Evolutionary conservation across 2,888 invertebrate genomes (phyloP), one percentile per base, ranked within the genome.

Genomic region (Molanna angustata): DNA sequence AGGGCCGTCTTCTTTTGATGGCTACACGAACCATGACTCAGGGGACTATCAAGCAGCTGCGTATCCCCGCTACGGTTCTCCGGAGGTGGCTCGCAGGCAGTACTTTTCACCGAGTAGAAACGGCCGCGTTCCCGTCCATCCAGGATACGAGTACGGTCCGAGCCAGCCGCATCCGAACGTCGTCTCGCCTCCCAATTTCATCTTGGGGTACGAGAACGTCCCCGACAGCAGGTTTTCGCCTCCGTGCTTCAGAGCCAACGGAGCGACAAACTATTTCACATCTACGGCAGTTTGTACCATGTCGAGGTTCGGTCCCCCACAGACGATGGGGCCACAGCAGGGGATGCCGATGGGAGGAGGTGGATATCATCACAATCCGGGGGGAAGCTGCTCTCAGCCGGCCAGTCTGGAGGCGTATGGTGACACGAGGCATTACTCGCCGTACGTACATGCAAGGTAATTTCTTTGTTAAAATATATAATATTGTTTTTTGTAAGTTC

Each of bases 341-440:
- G 31, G 21, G 13, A 18, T 51, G 11, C 17, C 40, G n/a, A 22
- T 31, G n/a, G 17, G 27, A 11, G 46, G 40, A 7, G 47, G 49
- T 11, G 50, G 41, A 7, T 58, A 58, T 39, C 57, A 60, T 20
- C 49, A 66, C 48, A 65, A 65, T 35, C 66, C 72, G 0, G 74
- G 75, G 19, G 75, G 77, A 54, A 74, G 76, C 63, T 74, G 73
- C 53, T 77, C 77, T 18, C 77, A 77, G 64, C 77, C 77, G 1
- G 64, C 76, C 27, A 76, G 76, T 58, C 62, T 76, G 3, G 77
- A 77, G 61, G 66, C 69, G 0, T 60, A 58, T 31, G 53, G 54
- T 13, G 76, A 75, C 56, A 67, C 70, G 60, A 66, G 69, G 13
- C 70, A 67, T 52, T 69, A 72, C 60, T 74, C 75, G 11, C 74